Base-by-base conservation (phyloP, 2,797 vertebrate species). In the Melanotaenia parkinsoni region DNA sequence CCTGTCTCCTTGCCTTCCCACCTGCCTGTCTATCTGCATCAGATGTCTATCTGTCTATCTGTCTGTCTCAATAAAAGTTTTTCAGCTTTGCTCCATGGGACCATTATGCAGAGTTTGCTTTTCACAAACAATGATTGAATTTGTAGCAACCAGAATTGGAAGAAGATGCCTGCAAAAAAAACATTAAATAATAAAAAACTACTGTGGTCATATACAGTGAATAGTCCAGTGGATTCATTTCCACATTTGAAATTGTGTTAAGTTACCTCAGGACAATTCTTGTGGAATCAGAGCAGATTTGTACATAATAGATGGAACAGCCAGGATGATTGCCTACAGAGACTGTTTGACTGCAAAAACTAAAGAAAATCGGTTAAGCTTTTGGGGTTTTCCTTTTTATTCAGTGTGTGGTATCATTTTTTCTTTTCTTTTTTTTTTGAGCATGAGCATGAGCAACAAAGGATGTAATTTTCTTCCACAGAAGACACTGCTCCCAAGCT, bases 1-100 rank as follows among this genome's bases (percentile, higher is more conserved):
- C 72, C 84, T 70, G 82, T 84, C 87, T 84, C 56, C 28, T 73
- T 59, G 47, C 37, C 47, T 74, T 7, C 67, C 67, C 64, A 51
- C 72, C 84, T 40, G 54, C 10, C 77, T 75, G 74, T 75, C 60
- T 72, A 11, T 53, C 77, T 30, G 35, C 28, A 45, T 32, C 38
- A 24, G 32, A 72, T 32, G 66, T 72, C 67, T 70, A 32, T 68
- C 76, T 11, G 40, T 70, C 84, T 58, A 9, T 73, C 69, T 67
- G 32, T 69, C 74, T 7, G 24, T 68, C 69, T 78, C 59, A 37
- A 33, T 30, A 58, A 60, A 77, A 43, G 45, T 32, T 70, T 63
- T 58, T 30, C 59, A 68, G 65, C 74, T 80, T 76, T 79, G 73
- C 76, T 80, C 70, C 77, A 62, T 2, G 54, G 58, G 26, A 40